phyloP scores from a whole-genome alignment of 2,113 vertebrate species.

The Brienomyrus longianalis region DNA sequence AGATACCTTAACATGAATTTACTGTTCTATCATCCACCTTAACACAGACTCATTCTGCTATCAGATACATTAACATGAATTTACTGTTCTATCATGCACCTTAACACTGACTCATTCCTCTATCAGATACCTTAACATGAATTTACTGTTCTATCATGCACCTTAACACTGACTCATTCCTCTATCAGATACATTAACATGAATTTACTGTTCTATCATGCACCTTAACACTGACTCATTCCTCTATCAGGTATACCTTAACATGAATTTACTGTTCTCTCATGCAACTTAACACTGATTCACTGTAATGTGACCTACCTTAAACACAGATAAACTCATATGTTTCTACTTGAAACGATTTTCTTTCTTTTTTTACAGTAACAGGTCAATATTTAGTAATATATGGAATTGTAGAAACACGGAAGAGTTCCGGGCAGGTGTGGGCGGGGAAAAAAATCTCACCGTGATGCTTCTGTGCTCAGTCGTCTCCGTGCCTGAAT shows the following conservation, averaged over 20 bases:
- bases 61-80: not conserved
- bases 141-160: not conserved
- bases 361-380: not conserved
- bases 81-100: not conserved
- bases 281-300: not conserved
- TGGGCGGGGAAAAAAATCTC: not conserved
- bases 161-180: not conserved
- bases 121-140: too few relatives aligned
- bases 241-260: not conserved
- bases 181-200: not conserved
- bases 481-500: not conserved
- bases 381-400: not conserved
- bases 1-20: not conserved
- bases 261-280: not conserved
- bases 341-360: not conserved
- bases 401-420: not conserved
- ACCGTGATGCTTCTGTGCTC: not conserved
- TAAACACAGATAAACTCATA: not conserved
- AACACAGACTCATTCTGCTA: not conserved
- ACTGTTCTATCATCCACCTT: not conserved
- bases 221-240: not conserved
- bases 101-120: not conserved
- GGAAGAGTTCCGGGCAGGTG: not conserved
- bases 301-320: not conserved
- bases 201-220: not conserved